A percentile compares a stretch with the other conserved stretches of the same genome.
Evolutionary conservation across 2,113 vertebrate genomes (phyloP).

Genomic region (Ceyx melanurus): DNA sequence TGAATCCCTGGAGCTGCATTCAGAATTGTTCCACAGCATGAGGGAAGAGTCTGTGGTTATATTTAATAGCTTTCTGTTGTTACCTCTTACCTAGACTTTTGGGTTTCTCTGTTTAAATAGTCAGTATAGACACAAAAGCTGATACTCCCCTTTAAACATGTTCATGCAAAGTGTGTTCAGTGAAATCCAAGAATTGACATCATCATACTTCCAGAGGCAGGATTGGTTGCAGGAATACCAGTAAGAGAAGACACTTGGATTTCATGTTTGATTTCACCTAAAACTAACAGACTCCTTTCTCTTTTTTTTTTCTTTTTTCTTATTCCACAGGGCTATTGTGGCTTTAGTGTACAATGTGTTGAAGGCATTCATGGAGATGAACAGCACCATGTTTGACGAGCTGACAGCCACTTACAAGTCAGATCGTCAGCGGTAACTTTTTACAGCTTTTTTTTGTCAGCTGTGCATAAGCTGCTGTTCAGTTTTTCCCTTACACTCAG

Average conservation of each 20-base stretch:
- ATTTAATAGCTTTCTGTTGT: slow-evolving; percentile 42
- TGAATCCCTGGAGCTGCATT: slow-evolving; percentile 22
- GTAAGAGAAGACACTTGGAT: neutral
- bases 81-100: slow-evolving; percentile 23
- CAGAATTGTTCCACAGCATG: slow-evolving; percentile 11
- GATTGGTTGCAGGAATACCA: neutral
- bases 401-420: slow-evolving; percentile 99
- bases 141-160: slow-evolving; percentile 20
- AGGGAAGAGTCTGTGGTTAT: neutral
- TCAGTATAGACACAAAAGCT: neutral
- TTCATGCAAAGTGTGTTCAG: slow-evolving; percentile 14
- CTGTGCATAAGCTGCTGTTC: slow-evolving; percentile 57
- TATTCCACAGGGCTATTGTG: slow-evolving; percentile 90
- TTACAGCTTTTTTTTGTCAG: slow-evolving; percentile 79
- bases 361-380: slow-evolving; percentile 99
- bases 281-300: slow-evolving; percentile 6
- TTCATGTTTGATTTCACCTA: neutral
- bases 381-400: slow-evolving; percentile 98
- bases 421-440: slow-evolving; percentile 98
- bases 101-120: neutral
- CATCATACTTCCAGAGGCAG: neutral
- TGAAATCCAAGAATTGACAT: slow-evolving; percentile 3
- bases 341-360: slow-evolving; percentile 98
- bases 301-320: neutral
- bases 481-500: slow-evolving; percentile 36